A percentile compares a stretch with the other conserved stretches of the same genome.
phyloP scores from a whole-genome alignment of 2,797 vertebrate species.

The Schizopygopsis malacanthus region DNA sequence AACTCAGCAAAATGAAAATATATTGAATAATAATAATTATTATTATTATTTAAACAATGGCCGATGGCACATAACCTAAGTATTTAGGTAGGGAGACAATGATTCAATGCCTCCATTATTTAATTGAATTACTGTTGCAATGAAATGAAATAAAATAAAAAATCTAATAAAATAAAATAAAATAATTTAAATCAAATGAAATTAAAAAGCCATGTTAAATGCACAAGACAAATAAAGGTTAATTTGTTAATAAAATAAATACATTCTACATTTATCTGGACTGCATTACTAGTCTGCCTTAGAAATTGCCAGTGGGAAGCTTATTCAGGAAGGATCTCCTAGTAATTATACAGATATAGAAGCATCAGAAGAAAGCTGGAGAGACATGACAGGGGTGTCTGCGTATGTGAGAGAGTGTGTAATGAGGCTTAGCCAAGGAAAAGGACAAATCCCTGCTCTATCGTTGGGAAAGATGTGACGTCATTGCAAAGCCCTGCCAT shows the following conservation, averaged over 20 bases:
- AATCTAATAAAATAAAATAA: no score
- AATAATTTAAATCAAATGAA: neutral
- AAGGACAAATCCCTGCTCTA: constrained; percentile 46
- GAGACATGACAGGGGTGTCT: constrained; percentile 32
- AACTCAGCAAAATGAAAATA: neutral
- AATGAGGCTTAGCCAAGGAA: constrained; percentile 48
- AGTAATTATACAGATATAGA: constrained; percentile 44
- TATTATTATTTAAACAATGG: no score
- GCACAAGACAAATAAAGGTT: neutral
- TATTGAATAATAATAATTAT: neutral
- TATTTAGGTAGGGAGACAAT: neutral
- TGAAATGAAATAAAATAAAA: neutral
- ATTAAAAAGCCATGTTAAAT: neutral
- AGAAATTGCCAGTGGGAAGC: neutral
- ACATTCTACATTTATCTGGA: neutral
- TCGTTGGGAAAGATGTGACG: constrained; percentile 31
- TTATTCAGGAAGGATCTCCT: constrained; percentile 7
- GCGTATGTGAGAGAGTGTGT: constrained; percentile 36
- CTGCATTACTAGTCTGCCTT: neutral
- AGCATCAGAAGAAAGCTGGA: constrained; percentile 22
- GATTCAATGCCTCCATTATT: neutral
- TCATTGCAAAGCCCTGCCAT: constrained; percentile 39
- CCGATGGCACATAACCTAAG: neutral
- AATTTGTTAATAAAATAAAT: neutral
- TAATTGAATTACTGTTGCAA: neutral